Evolutionary conservation across 1,140 invertebrate species (phyloP).

Genomic region (Cyclargus thomasi): DNA sequence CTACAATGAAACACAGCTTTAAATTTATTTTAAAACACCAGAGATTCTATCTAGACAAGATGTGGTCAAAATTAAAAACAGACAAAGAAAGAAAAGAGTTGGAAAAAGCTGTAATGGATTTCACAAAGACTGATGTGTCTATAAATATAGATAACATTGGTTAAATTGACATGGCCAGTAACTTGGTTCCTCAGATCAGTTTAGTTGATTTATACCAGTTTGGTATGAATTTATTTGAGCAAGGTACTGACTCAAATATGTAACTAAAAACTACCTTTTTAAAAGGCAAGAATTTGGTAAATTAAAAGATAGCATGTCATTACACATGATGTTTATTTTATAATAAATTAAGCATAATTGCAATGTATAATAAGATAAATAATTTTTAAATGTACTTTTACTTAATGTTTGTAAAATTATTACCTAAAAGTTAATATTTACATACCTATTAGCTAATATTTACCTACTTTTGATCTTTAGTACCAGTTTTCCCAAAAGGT

Average conservation of each 20-base stretch:
- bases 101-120: slow-evolving; percentile 74
- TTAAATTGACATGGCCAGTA: slow-evolving; percentile 7
- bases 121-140: slow-evolving; percentile 59
- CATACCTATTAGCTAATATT: no score
- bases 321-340: neutral
- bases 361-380: neutral
- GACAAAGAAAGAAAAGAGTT: slow-evolving; percentile 74
- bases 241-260: neutral
- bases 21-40: slow-evolving; percentile 82
- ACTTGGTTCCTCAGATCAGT: neutral
- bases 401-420: slow-evolving; percentile 5
- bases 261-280: no score
- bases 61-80: slow-evolving; percentile 76
- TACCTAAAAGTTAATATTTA: no score
- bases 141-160: slow-evolving; percentile 56
- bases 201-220: no score
- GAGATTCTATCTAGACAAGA: slow-evolving; percentile 74
- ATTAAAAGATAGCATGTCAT: neutral
- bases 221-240: no score
- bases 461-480: no score
- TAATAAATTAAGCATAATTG: neutral
- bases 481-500: no score
- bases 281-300: no score
- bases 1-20: slow-evolving; percentile 87
- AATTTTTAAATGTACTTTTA: slow-evolving; percentile 8